These are phyloP conservation scores for Periophthalmus magnuspinnatus DNA, from an alignment of 2,797 vertebrate species.

Conservation along the genomic window DNA sequence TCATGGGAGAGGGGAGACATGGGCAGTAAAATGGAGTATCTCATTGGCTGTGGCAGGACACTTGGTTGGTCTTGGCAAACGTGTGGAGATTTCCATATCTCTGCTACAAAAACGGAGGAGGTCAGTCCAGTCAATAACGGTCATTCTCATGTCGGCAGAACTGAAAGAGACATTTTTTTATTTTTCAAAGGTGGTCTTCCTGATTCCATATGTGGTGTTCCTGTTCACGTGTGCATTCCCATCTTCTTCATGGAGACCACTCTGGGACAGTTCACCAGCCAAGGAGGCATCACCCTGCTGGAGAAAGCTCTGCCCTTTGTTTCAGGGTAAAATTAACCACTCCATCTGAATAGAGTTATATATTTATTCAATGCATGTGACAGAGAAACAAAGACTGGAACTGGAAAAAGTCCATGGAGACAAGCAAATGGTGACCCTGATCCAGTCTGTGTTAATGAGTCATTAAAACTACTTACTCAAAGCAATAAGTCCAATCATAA, in stretches of 20 bases:
- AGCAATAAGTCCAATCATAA: no score
- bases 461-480: no score
- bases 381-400: background rate
- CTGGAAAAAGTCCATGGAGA: no score
- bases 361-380: background rate
- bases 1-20: conserved; percentile 68
- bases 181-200: conserved; percentile 74
- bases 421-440: no score
- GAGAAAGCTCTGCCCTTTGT: conserved; percentile 79
- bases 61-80: conserved; percentile 78
- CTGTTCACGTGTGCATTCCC: conserved; percentile 77
- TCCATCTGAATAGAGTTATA: background rate
- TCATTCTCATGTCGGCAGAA: background rate
- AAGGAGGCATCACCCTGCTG: conserved; percentile 80
- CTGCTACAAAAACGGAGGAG: conserved; percentile 83
- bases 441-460: no score
- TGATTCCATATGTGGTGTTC: conserved; percentile 80
- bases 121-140: conserved; percentile 40
- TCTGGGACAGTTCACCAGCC: conserved; percentile 80
- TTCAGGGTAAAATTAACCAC: conserved; percentile 66
- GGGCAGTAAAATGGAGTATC: conserved; percentile 74
- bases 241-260: conserved; percentile 81
- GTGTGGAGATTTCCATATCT: conserved; percentile 83
- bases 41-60: conserved; percentile 77
- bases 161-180: background rate